These are phyloP conservation scores for Drosophila ficusphila DNA, from an alignment of 1,140 invertebrate genomes.

Conservation along the genomic window DNA sequence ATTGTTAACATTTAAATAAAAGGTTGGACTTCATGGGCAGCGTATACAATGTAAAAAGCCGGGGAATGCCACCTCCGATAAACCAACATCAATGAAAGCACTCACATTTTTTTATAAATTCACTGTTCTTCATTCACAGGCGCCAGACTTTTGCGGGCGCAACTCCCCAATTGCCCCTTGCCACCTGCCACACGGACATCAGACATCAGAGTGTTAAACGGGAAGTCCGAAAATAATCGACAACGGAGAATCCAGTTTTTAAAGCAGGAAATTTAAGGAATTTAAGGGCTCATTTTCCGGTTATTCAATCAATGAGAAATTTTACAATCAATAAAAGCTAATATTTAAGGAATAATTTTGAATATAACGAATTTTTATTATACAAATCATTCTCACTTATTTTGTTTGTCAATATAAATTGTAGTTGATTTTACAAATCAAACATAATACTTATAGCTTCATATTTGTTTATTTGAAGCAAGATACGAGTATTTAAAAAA, in stretches of 20 bases:
- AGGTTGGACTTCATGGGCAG: slow-evolving; percentile 53
- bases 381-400: no score
- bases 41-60: slow-evolving; percentile 47
- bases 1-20: slow-evolving; percentile 63
- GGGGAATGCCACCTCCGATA: slow-evolving; percentile 50
- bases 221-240: slow-evolving; percentile 27
- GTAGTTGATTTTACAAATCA: no score
- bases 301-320: background rate
- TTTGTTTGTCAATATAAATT: no score
- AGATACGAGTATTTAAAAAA: no score
- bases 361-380: no score
- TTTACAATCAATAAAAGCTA: background rate
- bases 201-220: slow-evolving; percentile 32
- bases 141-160: slow-evolving; percentile 40
- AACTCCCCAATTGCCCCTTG: background rate
- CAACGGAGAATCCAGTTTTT: slow-evolving; percentile 6
- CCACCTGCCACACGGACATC: slow-evolving; percentile 24
- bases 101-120: slow-evolving; percentile 39
- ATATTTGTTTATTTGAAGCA: no score
- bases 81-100: slow-evolving; percentile 58
- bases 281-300: slow-evolving; percentile 10
- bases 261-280: slow-evolving; percentile 7
- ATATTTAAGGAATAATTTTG: no score
- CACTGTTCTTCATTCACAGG: slow-evolving; percentile 25
- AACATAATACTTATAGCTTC: no score